Evolutionary conservation across 2,797 vertebrate species (phyloP), one percentile per base, ranked within the genome.

Genomic region (Fistularia tabacaria): DNA sequence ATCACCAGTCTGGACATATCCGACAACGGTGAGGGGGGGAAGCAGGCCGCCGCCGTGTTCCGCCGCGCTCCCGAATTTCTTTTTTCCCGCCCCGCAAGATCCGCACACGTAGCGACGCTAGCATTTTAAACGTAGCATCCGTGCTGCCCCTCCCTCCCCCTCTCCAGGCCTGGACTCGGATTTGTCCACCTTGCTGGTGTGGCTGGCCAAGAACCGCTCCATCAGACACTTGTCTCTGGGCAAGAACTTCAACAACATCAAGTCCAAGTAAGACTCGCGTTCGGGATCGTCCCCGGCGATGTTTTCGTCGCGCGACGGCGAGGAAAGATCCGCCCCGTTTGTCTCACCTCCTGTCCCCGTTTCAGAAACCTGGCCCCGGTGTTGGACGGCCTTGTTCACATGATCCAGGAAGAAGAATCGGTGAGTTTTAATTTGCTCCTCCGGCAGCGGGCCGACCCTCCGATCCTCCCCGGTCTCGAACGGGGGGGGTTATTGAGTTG

Each of bases 221-320:
- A 96, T 99, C 84, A 91, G 92, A 71, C 94, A 98, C 74, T 88
- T 99, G 73, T 95, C 94, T 0, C 86, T 98, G 75, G 97, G 97
- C 76, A 99, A 96, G 90, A 99, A 99, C 79, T 98, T 99, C 91
- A 99, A 93, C 91, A 99, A 96, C 89, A 99, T 99, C 92, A 99
- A 99, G 82, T 93, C 97, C 80, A 98, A 98, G 96, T 98, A 90
- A 80, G 76, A n/a, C n/a, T n/a, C n/a, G n/a, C n/a, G n/a, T n/a
- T n/a, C n/a, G n/a, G n/a, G n/a, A n/a, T n/a, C n/a, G n/a, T n/a
- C n/a, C n/a, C n/a, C n/a, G n/a, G n/a, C n/a, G n/a, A n/a, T n/a
- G n/a, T n/a, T n/a, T n/a, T n/a, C n/a, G n/a, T n/a, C n/a, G n/a
- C n/a, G n/a, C n/a, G n/a, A n/a, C n/a, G n/a, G n/a, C n/a, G n/a